Base-by-base conservation (phyloP, 30 jellyfish, hydroid and myxozoan genomes). In the Pseudorhiza aurosa region DNA sequence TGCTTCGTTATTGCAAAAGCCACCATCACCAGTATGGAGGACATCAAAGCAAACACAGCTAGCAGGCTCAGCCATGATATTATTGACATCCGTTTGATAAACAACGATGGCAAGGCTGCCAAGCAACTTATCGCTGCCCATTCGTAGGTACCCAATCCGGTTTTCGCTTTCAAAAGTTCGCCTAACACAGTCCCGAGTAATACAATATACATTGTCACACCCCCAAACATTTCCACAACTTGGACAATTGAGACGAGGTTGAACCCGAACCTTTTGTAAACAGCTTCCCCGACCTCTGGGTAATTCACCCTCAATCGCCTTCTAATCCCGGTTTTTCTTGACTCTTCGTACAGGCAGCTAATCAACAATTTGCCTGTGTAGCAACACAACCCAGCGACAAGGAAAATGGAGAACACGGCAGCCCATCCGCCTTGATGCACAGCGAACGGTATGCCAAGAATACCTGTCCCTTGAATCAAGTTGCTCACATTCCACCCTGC, bases 401-500 rank as follows among this genome's bases (percentile, higher is more conserved):
- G 51, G 82, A 91, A 91, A 26, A 91, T 91, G 21, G 87, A 42
- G 9, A 94, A 96, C 9, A 91, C 96, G 12, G 98, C 96, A 0
- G 98, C 98, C 98, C 98, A 91, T 7, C 98, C 98, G n/a, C 95
- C 94, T 51, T 67, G 89, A 27, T 68, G 83, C 75, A 76, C 96
- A 24, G 98, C 94, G 63, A 73, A 85, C 17, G 91, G 94, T n/a
- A 77, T 91, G 28, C 90, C 94, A 45, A 76, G 85, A 29, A 88
- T 91, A 17, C 98, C 98, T 1, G 98, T 91, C 9, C 98, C 98
- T 78, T 91, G 98, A 18, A 91, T 91, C 58, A 91, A 87, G 57
- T 91, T 91, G 35, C 96, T 82, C 8, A 91, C 98, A 50, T 91
- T 91, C 98, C 98, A 91, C 22, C 98, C 98, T 0, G 98, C 98